A percentile compares a stretch with the other conserved stretches of the same genome.
These are phyloP conservation scores for Ardeotis arabs DNA, from an alignment of 2,113 vertebrate genomes.

Conservation along the genomic window DNA sequence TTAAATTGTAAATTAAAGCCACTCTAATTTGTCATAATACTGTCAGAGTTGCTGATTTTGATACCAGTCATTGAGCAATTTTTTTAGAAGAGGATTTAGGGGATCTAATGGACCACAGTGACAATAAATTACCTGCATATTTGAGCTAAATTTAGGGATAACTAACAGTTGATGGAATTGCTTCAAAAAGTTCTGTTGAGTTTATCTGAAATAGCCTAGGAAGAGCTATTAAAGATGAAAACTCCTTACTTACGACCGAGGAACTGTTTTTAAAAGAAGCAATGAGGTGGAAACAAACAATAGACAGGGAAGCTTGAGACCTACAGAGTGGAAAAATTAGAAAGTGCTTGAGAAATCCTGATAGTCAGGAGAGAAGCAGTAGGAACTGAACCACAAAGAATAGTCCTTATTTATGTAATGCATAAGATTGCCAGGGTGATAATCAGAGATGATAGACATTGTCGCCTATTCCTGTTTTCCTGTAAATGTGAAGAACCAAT, in stretches of 20 bases:
- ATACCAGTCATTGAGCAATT: not conserved
- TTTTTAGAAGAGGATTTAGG: not conserved
- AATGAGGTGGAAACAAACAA: rapidly evolving
- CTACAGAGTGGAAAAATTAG: not conserved
- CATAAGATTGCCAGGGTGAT: not conserved
- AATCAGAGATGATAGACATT: not conserved
- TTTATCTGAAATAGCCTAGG: not conserved
- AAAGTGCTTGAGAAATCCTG: not conserved
- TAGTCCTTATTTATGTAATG: not conserved
- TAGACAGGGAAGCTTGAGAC: not conserved
- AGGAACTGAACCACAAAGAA: not conserved
- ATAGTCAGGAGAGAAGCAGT: not conserved
- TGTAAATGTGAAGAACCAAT: not conserved
- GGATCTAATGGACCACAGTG: not conserved
- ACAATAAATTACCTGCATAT: not conserved
- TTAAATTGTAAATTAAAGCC: not conserved
- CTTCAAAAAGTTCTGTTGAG: not conserved
- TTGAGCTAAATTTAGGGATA: not conserved
- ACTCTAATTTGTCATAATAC: not conserved
- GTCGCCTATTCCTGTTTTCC: not conserved
- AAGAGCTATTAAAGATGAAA: not conserved
- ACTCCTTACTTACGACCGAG: not conserved
- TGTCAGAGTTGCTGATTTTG: not conserved
- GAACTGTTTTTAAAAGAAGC: not conserved
- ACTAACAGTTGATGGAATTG: not conserved